Base-by-base conservation (phyloP, 1,140 invertebrate genomes). In the Megathymus violae region DNA sequence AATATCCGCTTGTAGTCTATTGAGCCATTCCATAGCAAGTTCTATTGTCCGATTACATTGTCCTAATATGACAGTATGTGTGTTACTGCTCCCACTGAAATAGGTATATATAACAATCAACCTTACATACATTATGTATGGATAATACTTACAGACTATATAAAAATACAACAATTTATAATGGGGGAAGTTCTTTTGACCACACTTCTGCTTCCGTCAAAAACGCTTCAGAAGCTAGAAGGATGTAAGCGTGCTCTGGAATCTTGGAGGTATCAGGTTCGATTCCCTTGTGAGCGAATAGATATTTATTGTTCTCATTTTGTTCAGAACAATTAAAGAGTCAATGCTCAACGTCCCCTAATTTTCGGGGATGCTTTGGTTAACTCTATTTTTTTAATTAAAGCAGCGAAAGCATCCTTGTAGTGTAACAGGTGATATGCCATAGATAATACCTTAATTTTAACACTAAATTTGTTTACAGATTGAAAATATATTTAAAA, bases 141-240 rank as follows among this genome's bases (percentile, higher is more conserved):
- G 82, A 82, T 74, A 77, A 72, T 63, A 67, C 82, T 85, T 86
- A 88, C 71, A 61, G 44, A 84, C 80, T 84, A 81, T 84, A 85
- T 85, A 85, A 82, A 84, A 84, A 86, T 86, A 85, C 76, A 85
- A 87, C 82, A 85, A n/a, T n/a, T n/a, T n/a, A 85, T 83, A 76
- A 67, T 71, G 19, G 40, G 64, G 52, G 61, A 80, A 82, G 73
- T 62, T 62, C 64, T 64, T 71, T 78, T 72, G 71, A 81, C 71
- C 65, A 62, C 60, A 41, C 36, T 54, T 41, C 36, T 9, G 11
- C 25, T 27, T 43, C 9, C 13, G 19, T 41, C 7, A 25, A 52
- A 27, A 10, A 13, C 41, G 36, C 38, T 54, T 25, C 6, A 3
- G n/a, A 56, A 27, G 19, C 38, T 56, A 56, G 38, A 56, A 43